Percentiles rank a stretch among this genome's conserved stretches.
phyloP scores from a whole-genome alignment of 2,113 vertebrate species.

The Pionites leucogaster region DNA sequence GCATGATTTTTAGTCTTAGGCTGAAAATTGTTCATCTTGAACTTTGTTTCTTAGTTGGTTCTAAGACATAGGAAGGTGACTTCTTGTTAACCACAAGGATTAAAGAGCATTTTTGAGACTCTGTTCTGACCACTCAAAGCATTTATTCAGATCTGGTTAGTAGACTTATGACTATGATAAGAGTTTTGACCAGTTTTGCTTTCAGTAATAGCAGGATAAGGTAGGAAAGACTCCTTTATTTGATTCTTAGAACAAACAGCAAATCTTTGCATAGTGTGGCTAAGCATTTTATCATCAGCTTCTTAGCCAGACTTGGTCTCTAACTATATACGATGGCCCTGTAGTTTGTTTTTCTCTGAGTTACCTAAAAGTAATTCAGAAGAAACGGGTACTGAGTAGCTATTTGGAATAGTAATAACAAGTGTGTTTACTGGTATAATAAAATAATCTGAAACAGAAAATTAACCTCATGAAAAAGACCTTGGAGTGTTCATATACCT shows the following conservation, averaged over 20 bases:
- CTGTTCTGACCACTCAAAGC: neutral
- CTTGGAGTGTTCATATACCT: neutral
- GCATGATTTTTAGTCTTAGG: neutral
- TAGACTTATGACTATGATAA: neutral
- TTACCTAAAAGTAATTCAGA: neutral
- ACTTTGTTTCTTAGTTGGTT: neutral
- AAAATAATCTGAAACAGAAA: neutral
- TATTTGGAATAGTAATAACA: neutral
- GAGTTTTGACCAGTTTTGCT: neutral
- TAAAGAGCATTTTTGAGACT: neutral
- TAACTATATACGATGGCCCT: neutral
- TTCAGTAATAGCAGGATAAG: neutral
- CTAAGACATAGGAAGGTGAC: neutral
- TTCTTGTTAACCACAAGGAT: neutral
- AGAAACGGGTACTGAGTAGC: neutral
- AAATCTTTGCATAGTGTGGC: neutral
- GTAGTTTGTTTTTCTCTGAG: neutral
- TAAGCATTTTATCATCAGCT: neutral
- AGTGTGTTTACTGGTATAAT: neutral
- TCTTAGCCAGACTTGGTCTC: neutral
- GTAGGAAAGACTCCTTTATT: neutral
- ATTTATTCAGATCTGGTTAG: neutral
- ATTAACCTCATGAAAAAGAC: neutral
- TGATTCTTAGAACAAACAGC: neutral
- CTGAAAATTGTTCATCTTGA: neutral